Base-by-base conservation (phyloP, 2,888 invertebrate genomes). In the Boloria euphrosyne region DNA sequence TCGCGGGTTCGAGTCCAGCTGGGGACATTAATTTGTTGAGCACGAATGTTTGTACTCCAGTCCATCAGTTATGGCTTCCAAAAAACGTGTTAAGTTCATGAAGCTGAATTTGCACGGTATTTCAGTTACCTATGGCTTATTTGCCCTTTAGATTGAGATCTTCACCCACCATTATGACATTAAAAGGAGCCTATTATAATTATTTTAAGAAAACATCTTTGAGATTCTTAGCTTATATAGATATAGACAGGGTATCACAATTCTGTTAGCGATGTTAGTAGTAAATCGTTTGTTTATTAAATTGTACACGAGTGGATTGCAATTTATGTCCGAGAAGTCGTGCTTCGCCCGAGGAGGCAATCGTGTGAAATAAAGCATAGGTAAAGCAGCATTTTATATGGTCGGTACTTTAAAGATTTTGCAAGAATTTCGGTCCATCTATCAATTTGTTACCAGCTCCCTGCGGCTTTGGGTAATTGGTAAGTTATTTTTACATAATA, bases 211-310 rank as follows among this genome's bases (percentile, higher is more conserved):
- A 17, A 50, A 50, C 13, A 50, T 50, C 18, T 27, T 31, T 22
- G 3, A 22, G 2, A 27, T 5, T 22, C 17, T 22, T 4, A 17
- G 16, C 16, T 49, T 18, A 52, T 14, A n/a, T n/a, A n/a, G n/a
- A n/a, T n/a, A n/a, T n/a, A n/a, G n/a, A n/a, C n/a, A n/a, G n/a
- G 14, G 16, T 46, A 58, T n/a, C 53, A 16, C 43, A 58, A 55
- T 62, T 51, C 55, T 54, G 65, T 55, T 66, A 55, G 61, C 51
- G 18, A 62, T 13, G 58, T 16, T 38, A 58, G 58, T 65, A 53
- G 66, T 68, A 66, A 68, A 66, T 66, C 59, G 68, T 68, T 66
- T 53, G 62, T 68, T 68, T 66, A 71, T 71, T 62, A 62, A 66
- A 71, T 71, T 70, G 67, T 66, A 59, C 63, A 54, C 62, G 68